These are phyloP conservation scores for Nomada ruficornis DNA, from an alignment of 2,888 invertebrate genomes.

Conservation along the genomic window DNA sequence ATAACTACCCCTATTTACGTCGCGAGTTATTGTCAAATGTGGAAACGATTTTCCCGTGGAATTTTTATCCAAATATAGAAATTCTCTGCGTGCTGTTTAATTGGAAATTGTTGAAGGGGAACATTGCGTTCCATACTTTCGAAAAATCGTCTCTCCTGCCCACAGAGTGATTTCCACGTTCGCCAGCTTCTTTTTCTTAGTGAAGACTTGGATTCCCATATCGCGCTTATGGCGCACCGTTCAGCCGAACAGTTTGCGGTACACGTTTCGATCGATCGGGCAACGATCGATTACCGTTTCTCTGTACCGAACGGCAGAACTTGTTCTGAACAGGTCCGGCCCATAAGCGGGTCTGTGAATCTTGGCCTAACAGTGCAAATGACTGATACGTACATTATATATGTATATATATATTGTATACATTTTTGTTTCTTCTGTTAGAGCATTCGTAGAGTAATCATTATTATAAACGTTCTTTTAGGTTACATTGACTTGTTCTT, in stretches of 20 bases:
- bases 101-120: neutral
- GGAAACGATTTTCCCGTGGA: too few relatives aligned
- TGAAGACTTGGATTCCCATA: constrained; percentile 69
- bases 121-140: neutral
- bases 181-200: constrained; percentile 72
- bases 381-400: constrained; percentile 58
- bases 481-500: constrained; percentile 72
- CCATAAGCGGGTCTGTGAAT: constrained; percentile 74
- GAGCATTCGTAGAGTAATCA: constrained; percentile 72
- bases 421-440: constrained; percentile 55
- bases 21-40: too few relatives aligned
- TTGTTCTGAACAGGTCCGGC: constrained; percentile 42
- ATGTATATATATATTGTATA: constrained; percentile 25
- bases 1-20: too few relatives aligned
- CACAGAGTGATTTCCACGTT: constrained; percentile 66
- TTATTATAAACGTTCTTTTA: constrained; percentile 70
- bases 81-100: neutral
- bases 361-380: constrained; percentile 68
- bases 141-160: neutral
- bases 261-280: constrained; percentile 19
- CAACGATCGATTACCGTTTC: constrained; percentile 3
- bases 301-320: constrained; percentile 4
- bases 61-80: too few relatives aligned
- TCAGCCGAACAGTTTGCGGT: constrained; percentile 47
- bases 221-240: constrained; percentile 68